Percentiles rank a stretch among this genome's conserved stretches.
Conservation (phyloP, 2,888 invertebrate species). For the Graphium colonna region DNA sequence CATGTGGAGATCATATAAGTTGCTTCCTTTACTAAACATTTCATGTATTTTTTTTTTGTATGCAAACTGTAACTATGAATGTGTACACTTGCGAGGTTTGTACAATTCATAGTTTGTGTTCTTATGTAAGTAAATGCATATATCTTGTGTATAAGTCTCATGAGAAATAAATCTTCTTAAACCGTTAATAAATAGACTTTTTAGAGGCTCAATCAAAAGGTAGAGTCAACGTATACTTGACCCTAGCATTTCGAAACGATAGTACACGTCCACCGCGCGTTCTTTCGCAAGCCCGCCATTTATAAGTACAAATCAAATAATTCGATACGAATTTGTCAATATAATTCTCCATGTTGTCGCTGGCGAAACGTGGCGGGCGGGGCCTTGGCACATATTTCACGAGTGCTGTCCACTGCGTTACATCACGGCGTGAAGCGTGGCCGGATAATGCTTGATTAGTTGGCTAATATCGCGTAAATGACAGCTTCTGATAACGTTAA, state of each 20-base stretch:
- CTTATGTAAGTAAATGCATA: too few species aligned
- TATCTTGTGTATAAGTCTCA: too few species aligned
- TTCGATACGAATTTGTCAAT: conserved; percentile 15
- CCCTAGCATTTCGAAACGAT: conserved; percentile 1
- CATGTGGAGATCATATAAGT: too few species aligned
- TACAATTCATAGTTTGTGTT: too few species aligned
- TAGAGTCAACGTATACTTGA: neutral
- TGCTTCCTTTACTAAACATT: too few species aligned
- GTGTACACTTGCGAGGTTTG: too few species aligned
- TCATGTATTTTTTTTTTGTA: too few species aligned
- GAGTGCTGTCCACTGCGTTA: conserved; percentile 21
- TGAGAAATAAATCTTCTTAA: too few species aligned
- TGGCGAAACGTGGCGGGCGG: conserved; percentile 21
- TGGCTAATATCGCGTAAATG: conserved; percentile 16
- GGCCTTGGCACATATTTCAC: conserved; percentile 23
- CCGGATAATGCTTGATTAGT: conserved; percentile 23
- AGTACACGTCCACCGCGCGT: neutral
- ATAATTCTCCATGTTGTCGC: conserved; percentile 10
- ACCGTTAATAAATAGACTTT: too few species aligned
- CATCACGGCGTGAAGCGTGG: conserved; percentile 19
- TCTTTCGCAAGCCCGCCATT: conserved; percentile 15
- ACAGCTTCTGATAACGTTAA: conserved; percentile 14
- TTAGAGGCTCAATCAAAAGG: too few species aligned
- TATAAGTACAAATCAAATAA: conserved; percentile 19
- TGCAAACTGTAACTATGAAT: too few species aligned